Evolutionary conservation across 1,140 invertebrate species (phyloP).

Genomic region (Heliothis subflexa): DNA sequence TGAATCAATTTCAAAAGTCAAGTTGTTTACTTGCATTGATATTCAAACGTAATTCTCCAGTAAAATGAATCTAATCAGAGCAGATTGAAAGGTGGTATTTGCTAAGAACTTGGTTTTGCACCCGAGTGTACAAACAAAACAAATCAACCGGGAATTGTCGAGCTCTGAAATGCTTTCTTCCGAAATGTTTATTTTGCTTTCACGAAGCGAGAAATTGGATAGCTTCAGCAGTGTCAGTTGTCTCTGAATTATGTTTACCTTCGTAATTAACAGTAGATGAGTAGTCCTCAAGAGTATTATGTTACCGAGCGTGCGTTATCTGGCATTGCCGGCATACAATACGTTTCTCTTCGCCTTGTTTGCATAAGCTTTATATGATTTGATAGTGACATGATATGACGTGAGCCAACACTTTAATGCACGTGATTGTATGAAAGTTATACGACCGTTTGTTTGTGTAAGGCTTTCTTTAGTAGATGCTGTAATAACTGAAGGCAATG

Average conservation of each 20-base stretch:
- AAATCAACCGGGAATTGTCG: background rate
- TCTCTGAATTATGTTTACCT: conserved; percentile 74
- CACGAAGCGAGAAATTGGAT: conserved; percentile 61
- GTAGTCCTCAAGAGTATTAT: conserved; percentile 70
- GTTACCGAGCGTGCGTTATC: conserved; percentile 65
- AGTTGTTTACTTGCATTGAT: background rate
- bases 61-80: background rate
- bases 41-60: background rate
- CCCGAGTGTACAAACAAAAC: conserved; percentile 20
- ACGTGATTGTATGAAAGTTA: conserved; percentile 23
- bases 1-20: background rate
- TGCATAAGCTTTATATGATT: conserved; percentile 53
- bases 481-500: conserved; percentile 5
- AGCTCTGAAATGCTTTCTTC: conserved; percentile 15
- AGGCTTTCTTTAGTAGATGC: conserved; percentile 3
- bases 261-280: conserved; percentile 73
- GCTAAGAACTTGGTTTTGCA: background rate
- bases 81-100: conserved; percentile 1
- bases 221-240: conserved; percentile 62
- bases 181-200: conserved; percentile 49
- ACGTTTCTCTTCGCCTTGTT: conserved; percentile 53
- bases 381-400: conserved; percentile 54
- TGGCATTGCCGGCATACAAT: conserved; percentile 45
- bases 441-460: background rate
- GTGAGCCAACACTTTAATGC: background rate